Conservation (phyloP, 2,888 invertebrate species). For the Euphydryas editha region DNA sequence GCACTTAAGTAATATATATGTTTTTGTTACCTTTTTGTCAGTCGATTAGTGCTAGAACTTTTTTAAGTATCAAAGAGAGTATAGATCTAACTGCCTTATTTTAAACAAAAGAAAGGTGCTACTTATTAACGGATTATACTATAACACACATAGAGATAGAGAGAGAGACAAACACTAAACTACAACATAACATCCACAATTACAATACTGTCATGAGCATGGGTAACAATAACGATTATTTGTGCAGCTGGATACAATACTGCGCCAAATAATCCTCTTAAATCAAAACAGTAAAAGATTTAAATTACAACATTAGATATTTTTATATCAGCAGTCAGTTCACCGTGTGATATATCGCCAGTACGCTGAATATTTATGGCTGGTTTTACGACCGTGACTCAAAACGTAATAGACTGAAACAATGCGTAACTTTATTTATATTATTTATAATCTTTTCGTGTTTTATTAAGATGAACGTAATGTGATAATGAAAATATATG, state of each 20-base stretch:
- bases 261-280: not conserved
- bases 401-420: constrained; percentile 29
- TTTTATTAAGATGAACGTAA: constrained; percentile 20
- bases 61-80: too few species aligned
- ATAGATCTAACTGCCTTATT: too few species aligned
- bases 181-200: too few species aligned
- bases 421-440: constrained; percentile 30
- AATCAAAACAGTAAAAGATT: not conserved
- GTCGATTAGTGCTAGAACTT: too few species aligned
- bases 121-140: too few species aligned
- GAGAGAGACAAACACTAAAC: not conserved
- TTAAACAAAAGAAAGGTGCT: too few species aligned
- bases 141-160: too few species aligned
- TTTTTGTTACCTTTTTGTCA: too few species aligned
- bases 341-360: constrained; percentile 7
- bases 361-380: constrained; percentile 30
- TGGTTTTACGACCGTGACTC: constrained; percentile 27
- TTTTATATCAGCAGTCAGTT: not conserved
- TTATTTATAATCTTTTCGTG: constrained; percentile 20
- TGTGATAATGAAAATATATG: constrained; percentile 12
- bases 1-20: too few species aligned
- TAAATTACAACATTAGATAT: not conserved
- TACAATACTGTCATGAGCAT: not conserved
- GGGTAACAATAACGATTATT: not conserved
- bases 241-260: not conserved